Evolutionary conservation across 2,797 vertebrate species (phyloP).

Genomic region (Pterois miles): DNA sequence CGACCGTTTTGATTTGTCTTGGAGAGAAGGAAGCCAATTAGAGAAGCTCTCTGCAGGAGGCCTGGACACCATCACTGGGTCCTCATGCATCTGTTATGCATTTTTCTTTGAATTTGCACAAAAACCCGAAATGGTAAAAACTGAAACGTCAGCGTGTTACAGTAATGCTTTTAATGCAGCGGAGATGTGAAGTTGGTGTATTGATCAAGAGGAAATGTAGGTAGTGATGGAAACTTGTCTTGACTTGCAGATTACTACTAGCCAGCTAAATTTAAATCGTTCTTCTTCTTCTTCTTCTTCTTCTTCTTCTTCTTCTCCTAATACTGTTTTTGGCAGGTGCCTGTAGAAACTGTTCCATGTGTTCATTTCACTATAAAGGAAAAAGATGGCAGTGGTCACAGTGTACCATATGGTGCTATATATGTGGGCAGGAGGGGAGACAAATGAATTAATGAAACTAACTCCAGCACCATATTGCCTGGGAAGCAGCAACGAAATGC

Average conservation of each 20-base stretch:
- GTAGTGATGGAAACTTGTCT: neutral
- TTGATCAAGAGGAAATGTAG: neutral
- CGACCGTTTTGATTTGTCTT: slow-evolving; percentile 55
- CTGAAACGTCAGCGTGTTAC: neutral
- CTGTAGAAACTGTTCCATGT: neutral
- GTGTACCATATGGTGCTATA: neutral
- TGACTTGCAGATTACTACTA: neutral
- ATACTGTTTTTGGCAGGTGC: neutral
- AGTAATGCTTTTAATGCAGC: neutral
- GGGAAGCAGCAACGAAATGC: neutral
- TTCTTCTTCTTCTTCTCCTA: neutral
- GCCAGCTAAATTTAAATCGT: neutral
- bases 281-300: neutral
- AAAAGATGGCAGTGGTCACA: neutral
- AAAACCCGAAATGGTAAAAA: neutral
- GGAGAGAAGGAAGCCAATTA: slow-evolving; percentile 55
- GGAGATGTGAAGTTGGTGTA: neutral
- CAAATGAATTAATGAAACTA: neutral
- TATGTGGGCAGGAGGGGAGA: neutral
- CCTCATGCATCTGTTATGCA: neutral
- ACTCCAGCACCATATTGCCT: neutral
- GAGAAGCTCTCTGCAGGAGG: slow-evolving; percentile 36
- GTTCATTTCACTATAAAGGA: neutral
- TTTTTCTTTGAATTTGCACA: neutral
- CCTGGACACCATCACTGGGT: slow-evolving; percentile 21